phyloP scores from a whole-genome alignment of 1,140 invertebrate species.

The Helicoverpa zea region DNA sequence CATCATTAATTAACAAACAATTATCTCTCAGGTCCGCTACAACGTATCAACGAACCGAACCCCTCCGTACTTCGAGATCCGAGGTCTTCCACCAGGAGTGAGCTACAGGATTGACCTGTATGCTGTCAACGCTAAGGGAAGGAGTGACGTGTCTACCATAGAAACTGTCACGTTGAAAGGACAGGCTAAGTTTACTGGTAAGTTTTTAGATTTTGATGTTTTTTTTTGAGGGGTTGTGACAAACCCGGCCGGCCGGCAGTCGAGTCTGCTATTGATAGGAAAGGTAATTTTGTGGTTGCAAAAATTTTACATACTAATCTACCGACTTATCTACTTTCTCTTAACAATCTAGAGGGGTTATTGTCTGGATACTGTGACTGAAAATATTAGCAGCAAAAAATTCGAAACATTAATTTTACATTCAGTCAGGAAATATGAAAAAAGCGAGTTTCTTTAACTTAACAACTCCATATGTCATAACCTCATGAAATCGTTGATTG shows the following conservation, averaged over 20 bases:
- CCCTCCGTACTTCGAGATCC: slow-evolving; percentile 91
- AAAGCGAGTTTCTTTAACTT: too few species aligned
- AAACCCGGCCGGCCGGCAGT: not conserved
- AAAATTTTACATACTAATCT: too few species aligned
- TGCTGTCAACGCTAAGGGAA: slow-evolving; percentile 94
- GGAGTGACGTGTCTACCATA: slow-evolving; percentile 92
- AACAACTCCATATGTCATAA: too few species aligned
- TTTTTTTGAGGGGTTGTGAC: not conserved
- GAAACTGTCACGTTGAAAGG: slow-evolving; percentile 94
- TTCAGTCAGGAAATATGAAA: too few species aligned
- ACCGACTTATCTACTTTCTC: too few species aligned
- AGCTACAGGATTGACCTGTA: slow-evolving; percentile 93
- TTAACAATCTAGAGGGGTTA: too few species aligned
- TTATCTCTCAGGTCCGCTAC: slow-evolving; percentile 69
- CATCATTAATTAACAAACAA: not conserved
- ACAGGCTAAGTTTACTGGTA: slow-evolving; percentile 91
- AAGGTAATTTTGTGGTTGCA: too few species aligned
- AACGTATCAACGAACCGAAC: slow-evolving; percentile 86
- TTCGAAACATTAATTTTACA: too few species aligned
- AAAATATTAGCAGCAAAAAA: too few species aligned
- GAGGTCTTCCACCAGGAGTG: slow-evolving; percentile 92
- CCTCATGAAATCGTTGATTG: too few species aligned
- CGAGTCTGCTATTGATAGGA: too few species aligned
- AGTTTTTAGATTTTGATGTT: slow-evolving; percentile 57
- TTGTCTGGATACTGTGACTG: too few species aligned